Evolutionary conservation across 1,140 invertebrate species (phyloP).

Genomic region (Brachionus rubens): DNA sequence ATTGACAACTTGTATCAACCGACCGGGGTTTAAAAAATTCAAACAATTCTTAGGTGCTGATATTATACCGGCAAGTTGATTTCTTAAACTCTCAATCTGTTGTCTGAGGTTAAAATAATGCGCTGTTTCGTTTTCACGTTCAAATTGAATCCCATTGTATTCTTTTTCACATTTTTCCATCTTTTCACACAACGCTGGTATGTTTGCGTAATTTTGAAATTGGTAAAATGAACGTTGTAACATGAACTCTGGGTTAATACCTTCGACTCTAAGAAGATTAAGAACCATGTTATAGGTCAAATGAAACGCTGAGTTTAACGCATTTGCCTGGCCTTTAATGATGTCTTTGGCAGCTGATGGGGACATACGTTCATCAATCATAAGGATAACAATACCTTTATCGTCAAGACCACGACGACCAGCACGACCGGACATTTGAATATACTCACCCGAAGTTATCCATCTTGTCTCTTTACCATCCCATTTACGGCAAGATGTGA

Average conservation of each 20-base stretch:
- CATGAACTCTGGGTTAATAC: constrained; percentile 99
- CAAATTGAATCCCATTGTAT: constrained; percentile 56
- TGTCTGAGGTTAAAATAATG: constrained; percentile 79
- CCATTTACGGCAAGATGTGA: constrained; percentile 90
- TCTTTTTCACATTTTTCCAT: constrained; percentile 69
- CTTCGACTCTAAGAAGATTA: constrained; percentile 89
- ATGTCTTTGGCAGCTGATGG: constrained; percentile 77
- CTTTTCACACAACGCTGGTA: constrained; percentile 81
- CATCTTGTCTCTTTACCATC: constrained; percentile 94
- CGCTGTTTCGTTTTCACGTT: constrained; percentile 72
- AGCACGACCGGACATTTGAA: constrained; percentile 98
- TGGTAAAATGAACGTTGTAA: constrained; percentile 96
- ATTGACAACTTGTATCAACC: constrained; percentile 70
- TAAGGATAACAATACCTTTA: constrained; percentile 94
- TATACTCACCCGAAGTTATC: constrained; percentile 96
- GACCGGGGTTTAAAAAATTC: constrained; percentile 87
- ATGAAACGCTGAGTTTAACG: constrained; percentile 97
- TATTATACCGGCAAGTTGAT: constrained; percentile 74
- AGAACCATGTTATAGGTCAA: constrained; percentile 99
- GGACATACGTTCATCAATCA: constrained; percentile 95
- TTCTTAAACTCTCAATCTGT: constrained; percentile 72
- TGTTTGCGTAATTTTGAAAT: constrained; percentile 94
- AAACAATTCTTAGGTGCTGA: constrained; percentile 81
- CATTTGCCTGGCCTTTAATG: constrained; percentile 84
- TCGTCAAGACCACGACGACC: constrained; percentile 93